Percentiles rank a stretch among this genome's conserved stretches.
phyloP scores from a whole-genome alignment of 1,140 invertebrate species.

The Lucilia cuprina region DNA sequence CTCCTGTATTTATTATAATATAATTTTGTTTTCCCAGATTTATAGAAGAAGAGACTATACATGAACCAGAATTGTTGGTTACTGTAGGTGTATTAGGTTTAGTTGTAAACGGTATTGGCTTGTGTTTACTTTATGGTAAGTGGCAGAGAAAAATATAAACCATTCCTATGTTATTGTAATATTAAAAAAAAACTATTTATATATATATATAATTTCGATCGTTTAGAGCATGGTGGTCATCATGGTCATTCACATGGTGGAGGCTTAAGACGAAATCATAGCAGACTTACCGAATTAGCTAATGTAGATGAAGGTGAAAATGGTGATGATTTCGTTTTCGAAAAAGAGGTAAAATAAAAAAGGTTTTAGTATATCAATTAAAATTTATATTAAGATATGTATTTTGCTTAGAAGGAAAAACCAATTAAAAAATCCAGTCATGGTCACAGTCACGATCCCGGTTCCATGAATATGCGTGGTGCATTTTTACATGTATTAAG shows the following conservation, averaged over 20 bases:
- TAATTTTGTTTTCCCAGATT: slow-evolving; percentile 63
- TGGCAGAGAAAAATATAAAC: slow-evolving; percentile 38
- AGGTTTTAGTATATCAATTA: background rate
- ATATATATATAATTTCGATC: background rate
- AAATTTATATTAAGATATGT: background rate
- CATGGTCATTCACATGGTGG: slow-evolving; percentile 80
- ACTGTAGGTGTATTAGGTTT: slow-evolving; percentile 81
- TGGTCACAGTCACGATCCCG: slow-evolving; percentile 70
- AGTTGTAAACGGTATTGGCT: slow-evolving; percentile 82
- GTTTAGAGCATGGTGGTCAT: slow-evolving; percentile 75
- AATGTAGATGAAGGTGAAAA: slow-evolving; percentile 82
- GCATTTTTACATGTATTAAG: slow-evolving; percentile 97
- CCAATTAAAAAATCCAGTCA: slow-evolving; percentile 61
- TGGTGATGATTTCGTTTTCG: slow-evolving; percentile 63
- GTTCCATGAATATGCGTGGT: slow-evolving; percentile 96
- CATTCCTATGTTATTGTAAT: background rate
- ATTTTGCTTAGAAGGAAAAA: slow-evolving; percentile 50
- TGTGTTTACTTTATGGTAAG: slow-evolving; percentile 84
- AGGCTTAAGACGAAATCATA: slow-evolving; percentile 68
- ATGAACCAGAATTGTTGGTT: slow-evolving; percentile 78
- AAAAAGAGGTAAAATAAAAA: slow-evolving; percentile 45
- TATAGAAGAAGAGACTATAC: slow-evolving; percentile 84
- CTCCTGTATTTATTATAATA: too few relatives aligned
- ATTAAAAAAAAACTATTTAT: background rate
- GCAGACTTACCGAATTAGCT: slow-evolving; percentile 63